These are phyloP conservation scores for Antheraea pernyi DNA, from an alignment of 1,140 invertebrate species.

Conservation along the genomic window DNA sequence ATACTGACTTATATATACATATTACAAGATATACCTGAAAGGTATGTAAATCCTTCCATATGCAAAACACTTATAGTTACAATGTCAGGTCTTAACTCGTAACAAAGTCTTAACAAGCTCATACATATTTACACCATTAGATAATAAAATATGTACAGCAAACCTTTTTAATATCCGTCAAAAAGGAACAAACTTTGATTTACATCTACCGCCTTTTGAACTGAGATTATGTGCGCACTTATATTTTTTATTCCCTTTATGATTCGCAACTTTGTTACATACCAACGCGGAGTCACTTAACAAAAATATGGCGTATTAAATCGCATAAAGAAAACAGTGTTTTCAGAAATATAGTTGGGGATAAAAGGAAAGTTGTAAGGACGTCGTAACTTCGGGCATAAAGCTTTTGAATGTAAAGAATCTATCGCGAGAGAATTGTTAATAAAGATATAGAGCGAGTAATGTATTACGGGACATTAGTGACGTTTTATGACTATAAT, in stretches of 20 bases:
- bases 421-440: constrained; percentile 73
- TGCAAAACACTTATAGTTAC: neutral
- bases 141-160: constrained; percentile 11
- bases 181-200: constrained; percentile 66
- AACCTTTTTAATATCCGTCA: constrained; percentile 22
- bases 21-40: neutral
- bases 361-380: constrained; percentile 73
- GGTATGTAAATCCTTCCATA: neutral
- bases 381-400: constrained; percentile 71
- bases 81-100: neutral
- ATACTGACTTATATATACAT: no score
- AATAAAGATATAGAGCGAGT: constrained; percentile 74
- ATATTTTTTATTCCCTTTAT: constrained; percentile 64
- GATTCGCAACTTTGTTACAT: constrained; percentile 69
- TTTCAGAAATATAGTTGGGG: constrained; percentile 72
- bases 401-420: constrained; percentile 72
- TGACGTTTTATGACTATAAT: constrained; percentile 63
- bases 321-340: constrained; percentile 75
- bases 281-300: constrained; percentile 60
- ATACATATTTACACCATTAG: neutral
- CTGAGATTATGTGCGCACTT: constrained; percentile 63
- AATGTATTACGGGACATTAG: constrained; percentile 73
- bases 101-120: neutral
- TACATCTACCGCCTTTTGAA: constrained; percentile 59
- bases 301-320: constrained; percentile 74